Evolutionary conservation across 2,888 invertebrate genomes (phyloP).

Genomic region (Cephus spinipes): DNA sequence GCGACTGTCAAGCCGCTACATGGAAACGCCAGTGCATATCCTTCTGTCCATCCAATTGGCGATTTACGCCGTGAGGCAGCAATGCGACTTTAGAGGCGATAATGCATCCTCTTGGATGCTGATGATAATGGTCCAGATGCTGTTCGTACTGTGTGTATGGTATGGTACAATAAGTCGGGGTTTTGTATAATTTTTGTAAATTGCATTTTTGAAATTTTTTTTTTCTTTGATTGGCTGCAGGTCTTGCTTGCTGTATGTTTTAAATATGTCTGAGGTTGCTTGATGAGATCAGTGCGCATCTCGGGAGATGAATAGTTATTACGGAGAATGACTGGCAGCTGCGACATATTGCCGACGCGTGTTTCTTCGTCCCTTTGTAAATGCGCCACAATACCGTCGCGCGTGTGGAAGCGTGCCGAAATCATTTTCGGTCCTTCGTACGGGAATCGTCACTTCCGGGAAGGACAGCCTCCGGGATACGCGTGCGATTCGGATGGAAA

Average conservation of each 20-base stretch:
- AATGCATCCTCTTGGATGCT: neutral
- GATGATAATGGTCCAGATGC: neutral
- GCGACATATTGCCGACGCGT: conserved; percentile 38
- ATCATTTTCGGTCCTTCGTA: conserved; percentile 34
- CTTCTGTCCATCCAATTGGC: neutral
- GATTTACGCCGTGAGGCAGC: neutral
- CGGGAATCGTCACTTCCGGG: neutral
- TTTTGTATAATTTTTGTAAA: too few species aligned
- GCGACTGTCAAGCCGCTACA: conserved; percentile 28
- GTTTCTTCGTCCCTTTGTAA: conserved; percentile 46
- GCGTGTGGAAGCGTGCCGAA: conserved; percentile 46
- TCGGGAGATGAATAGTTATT: conserved; percentile 42
- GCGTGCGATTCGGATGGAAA: neutral
- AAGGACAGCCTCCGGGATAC: neutral
- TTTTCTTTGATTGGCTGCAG: too few species aligned
- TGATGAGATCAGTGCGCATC: neutral
- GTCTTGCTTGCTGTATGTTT: too few species aligned
- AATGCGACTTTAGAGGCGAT: neutral
- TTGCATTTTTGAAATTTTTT: too few species aligned
- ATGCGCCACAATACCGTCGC: conserved; percentile 27
- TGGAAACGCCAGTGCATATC: neutral
- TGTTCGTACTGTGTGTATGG: too few species aligned
- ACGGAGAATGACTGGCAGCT: conserved; percentile 59
- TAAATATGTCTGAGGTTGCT: too few species aligned
- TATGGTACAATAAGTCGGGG: too few species aligned